Base-by-base conservation (phyloP, 2,888 invertebrate species). In the Mayetiola destructor region DNA sequence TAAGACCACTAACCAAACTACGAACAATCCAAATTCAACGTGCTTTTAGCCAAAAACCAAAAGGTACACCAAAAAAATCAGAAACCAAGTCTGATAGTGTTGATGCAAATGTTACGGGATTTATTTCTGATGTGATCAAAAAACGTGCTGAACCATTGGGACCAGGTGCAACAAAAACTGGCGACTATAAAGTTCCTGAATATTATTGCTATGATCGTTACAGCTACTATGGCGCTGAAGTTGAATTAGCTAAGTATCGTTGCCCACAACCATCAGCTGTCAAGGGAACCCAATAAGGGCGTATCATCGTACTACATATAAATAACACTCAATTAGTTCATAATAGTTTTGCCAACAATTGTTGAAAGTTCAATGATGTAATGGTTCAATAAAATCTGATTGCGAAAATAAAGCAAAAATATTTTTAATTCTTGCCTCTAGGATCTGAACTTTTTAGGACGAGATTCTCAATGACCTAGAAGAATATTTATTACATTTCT, bases 131-230 rank as follows among this genome's bases (percentile, higher is more conserved):
- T 35, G 76, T 79, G 56, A 73, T 83, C 1, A 75, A 75, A 56
- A 71, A 77, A 29, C 69, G 77, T 2, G 66, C 71, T 1, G 72
- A 62, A 29, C 68, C 69, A 18, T 67, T 71, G 2, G 70, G 70
- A 2, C 86, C 87, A 29, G 82, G 81, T 48, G 85, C 86, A 9
- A 75, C 80, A 1, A 73, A 75, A 1, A 70, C 75, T 30, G 80
- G 79, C 10, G 77, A 79, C 1, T 92, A 91, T 68, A 89, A 90
- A 73, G 88, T 88, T 60, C 88, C 90, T 0, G 91, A 92, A 73
- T 93, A 92, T 69, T 92, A 82, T 66, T 82, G 81, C 62, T 91
- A 88, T 66, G 80, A 88, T 66, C 77, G 77, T 42, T 80, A 76
- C 63, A 86, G 85, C 62, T 92, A 80, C 67, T 84, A 80, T 64